Percentiles rank a stretch among this genome's conserved stretches.
phyloP scores from a whole-genome alignment of 2,797 vertebrate species.

The Ispidina picta region DNA sequence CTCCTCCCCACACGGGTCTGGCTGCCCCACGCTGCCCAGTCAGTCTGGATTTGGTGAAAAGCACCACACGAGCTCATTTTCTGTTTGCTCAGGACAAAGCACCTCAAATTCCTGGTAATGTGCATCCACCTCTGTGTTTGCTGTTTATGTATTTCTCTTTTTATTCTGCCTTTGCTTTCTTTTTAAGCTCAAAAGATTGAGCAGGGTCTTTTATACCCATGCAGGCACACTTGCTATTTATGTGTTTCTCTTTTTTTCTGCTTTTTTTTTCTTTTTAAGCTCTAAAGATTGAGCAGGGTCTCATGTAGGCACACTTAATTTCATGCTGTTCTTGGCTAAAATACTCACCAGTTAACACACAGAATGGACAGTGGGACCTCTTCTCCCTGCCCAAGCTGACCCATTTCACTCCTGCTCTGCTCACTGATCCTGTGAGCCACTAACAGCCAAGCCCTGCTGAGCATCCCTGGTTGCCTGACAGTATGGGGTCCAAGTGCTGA shows the following conservation, averaged over 20 bases:
- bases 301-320: neutral
- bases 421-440: neutral
- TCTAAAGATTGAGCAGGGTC: neutral
- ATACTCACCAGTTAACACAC: neutral
- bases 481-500: neutral
- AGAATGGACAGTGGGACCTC: neutral
- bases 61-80: neutral
- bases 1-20: neutral
- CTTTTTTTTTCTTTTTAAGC: neutral
- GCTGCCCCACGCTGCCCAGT: fast-evolving
- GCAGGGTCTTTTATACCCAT: neutral
- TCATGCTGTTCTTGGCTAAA: neutral
- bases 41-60: fast-evolving
- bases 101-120: neutral
- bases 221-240: neutral
- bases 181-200: neutral
- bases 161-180: neutral
- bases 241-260: neutral
- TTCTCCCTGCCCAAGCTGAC: neutral
- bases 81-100: neutral
- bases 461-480: neutral
- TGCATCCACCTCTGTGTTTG: neutral
- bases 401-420: fast-evolving
- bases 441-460: fast-evolving
- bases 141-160: neutral